phyloP scores from a whole-genome alignment of 2,797 vertebrate genomes.

The Xiphophorus birchmanni region DNA sequence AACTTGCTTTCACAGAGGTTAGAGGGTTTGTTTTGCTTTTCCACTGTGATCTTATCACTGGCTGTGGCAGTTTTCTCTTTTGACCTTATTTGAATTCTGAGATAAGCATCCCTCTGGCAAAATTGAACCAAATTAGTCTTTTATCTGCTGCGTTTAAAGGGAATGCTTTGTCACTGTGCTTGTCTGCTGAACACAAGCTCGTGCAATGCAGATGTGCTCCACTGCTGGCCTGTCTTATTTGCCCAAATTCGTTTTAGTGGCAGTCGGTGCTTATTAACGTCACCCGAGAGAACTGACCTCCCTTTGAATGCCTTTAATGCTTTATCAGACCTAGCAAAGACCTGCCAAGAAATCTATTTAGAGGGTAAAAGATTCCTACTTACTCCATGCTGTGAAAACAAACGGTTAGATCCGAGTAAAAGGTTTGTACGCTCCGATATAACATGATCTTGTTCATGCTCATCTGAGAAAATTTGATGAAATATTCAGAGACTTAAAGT shows the following conservation, averaged over 20 bases:
- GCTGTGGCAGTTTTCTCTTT: conserved; percentile 67
- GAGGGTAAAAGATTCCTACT: conserved; percentile 48
- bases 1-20: conserved; percentile 66
- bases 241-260: conserved; percentile 62
- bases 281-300: conserved; percentile 61
- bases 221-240: conserved; percentile 50
- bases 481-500: conserved; percentile 53
- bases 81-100: conserved; percentile 80
- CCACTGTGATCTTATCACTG: conserved; percentile 66
- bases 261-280: conserved; percentile 63
- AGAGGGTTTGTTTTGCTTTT: conserved; percentile 63
- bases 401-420: conserved; percentile 53
- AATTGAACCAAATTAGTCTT: conserved; percentile 79
- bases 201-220: conserved; percentile 49
- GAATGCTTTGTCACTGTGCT: conserved; percentile 70
- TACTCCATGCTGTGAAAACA: conserved; percentile 46
- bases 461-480: conserved; percentile 47
- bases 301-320: conserved; percentile 66
- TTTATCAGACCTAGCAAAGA: conserved; percentile 58
- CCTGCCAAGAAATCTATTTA: conserved; percentile 50
- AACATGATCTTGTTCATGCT: conserved; percentile 56
- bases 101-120: conserved; percentile 76
- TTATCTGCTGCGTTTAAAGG: conserved; percentile 78
- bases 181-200: conserved; percentile 52
- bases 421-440: conserved; percentile 37